These are phyloP conservation scores for Omphaloscelis lunosa DNA, from an alignment of 2,888 invertebrate genomes.

Conservation along the genomic window DNA sequence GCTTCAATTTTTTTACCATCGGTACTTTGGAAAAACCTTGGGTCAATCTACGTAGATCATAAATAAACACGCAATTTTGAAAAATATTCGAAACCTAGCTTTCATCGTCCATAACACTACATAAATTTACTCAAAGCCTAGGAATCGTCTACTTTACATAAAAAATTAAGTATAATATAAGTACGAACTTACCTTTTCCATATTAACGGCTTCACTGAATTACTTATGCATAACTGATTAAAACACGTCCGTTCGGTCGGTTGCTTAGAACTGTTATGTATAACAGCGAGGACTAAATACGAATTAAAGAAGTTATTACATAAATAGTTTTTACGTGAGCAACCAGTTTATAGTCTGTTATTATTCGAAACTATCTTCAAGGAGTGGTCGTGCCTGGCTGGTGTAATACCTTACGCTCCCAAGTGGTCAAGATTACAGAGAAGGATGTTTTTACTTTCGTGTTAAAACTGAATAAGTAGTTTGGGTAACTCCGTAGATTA, in stretches of 20 bases:
- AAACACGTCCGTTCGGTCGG: constrained; percentile 70
- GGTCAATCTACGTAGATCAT: neutral
- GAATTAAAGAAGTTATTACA: constrained; percentile 65
- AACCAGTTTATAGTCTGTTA: constrained; percentile 57
- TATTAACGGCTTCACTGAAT: constrained; percentile 51
- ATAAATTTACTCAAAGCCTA: neutral
- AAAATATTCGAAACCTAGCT: neutral
- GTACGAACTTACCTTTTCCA: constrained; percentile 65
- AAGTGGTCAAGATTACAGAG: constrained; percentile 30
- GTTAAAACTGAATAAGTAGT: constrained; percentile 27
- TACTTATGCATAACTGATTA: constrained; percentile 50
- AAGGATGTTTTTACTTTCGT: constrained; percentile 30
- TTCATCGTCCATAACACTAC: neutral
- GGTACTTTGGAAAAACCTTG: neutral
- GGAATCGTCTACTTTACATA: neutral
- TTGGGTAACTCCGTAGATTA: constrained; percentile 12
- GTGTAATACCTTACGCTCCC: constrained; percentile 33
- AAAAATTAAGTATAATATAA: constrained; percentile 4
- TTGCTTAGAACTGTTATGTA: constrained; percentile 67
- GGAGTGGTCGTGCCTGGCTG: constrained; percentile 14
- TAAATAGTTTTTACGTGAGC: constrained; percentile 58
- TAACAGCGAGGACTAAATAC: constrained; percentile 56
- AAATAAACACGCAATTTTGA: neutral
- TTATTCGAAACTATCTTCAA: constrained; percentile 43
- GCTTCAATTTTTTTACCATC: neutral